Evolutionary conservation across 1,140 invertebrate genomes (phyloP).

Genomic region (Drosophila oshimai): DNA sequence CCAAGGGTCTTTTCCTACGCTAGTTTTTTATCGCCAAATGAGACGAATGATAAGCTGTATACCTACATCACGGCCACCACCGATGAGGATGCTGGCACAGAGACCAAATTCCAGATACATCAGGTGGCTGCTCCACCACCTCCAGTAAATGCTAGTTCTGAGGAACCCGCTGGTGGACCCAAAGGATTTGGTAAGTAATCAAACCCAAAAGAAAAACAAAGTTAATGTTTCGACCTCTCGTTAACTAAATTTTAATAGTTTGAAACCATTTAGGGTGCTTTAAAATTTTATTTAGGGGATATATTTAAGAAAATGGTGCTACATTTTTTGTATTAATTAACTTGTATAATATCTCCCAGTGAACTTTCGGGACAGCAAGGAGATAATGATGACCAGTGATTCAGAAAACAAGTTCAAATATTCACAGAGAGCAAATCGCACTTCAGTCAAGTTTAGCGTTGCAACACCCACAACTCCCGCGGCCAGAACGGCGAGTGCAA

Average conservation of each 20-base stretch:
- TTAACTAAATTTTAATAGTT: not conserved
- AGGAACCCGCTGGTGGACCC: conserved; percentile 45
- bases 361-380: conserved; percentile 83
- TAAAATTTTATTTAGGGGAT: not conserved
- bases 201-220: not conserved
- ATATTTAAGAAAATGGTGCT: too few relatives aligned
- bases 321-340: too few relatives aligned
- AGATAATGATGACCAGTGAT: conserved; percentile 83
- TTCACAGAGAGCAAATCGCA: conserved; percentile 62
- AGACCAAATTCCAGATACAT: conserved; percentile 67
- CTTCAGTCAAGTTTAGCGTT: conserved; percentile 47
- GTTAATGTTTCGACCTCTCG: not conserved
- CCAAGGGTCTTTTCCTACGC: conserved; percentile 74
- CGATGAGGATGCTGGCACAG: conserved; percentile 68
- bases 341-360: conserved; percentile 36
- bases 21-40: conserved; percentile 73
- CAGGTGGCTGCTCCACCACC: conserved; percentile 48
- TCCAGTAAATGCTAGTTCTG: conserved; percentile 35
- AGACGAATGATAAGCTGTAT: conserved; percentile 72
- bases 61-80: conserved; percentile 72
- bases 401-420: conserved; percentile 83
- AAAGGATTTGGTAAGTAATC: conserved; percentile 71
- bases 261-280: too few relatives aligned
- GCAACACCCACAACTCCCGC: conserved; percentile 47
- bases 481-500: conserved; percentile 58